Evolutionary conservation across 1,140 invertebrate species (phyloP), one percentile per base, ranked within the genome.

Genomic region (Drosophila novamexicana): DNA sequence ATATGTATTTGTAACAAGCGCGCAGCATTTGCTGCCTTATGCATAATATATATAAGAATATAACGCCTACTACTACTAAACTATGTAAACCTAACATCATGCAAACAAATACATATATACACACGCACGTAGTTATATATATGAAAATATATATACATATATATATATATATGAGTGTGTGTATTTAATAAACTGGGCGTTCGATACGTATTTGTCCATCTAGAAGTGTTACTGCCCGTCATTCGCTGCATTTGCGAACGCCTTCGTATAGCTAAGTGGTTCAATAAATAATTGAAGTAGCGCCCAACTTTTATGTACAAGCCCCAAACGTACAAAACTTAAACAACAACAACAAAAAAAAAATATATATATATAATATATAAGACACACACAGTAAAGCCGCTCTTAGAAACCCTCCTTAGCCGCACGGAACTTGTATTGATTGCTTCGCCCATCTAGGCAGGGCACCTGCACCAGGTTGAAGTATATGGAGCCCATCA

Each of bases 401-500:
- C 22, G 10, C 32, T 6, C 34, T 37, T 86, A 91, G 64, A 92
- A 92, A 16, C 91, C 91, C 52, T 91, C 88, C 75, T 92, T 92
- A 56, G 91, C 91, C 53, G 81, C 74, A 29, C 91, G 79, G 61
- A 91, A 92, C 62, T 90, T 89, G 70, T 91, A 92, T 32, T 73
- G 70, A 34, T 90, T 77, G 50, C 76, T 79, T 0, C 76, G 92
- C 63, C 96, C 95, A 49, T 95, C 95, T 54, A 98, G 93, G 74
- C 97, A 98, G 7, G 96, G 95, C 63, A 92, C 95, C 92, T 95
- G 94, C 40, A 97, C 94, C 66, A 98, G 88, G 90, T 98, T 98
- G 92, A 98, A 98, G 80, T 97, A 98, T 56, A 98, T 95, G 70
- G 96, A 96, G 39, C 97, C 97, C 94, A 98, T 95, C 5, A 97